phyloP scores from a whole-genome alignment of 2,888 invertebrate genomes.

The Agrochola macilenta region DNA sequence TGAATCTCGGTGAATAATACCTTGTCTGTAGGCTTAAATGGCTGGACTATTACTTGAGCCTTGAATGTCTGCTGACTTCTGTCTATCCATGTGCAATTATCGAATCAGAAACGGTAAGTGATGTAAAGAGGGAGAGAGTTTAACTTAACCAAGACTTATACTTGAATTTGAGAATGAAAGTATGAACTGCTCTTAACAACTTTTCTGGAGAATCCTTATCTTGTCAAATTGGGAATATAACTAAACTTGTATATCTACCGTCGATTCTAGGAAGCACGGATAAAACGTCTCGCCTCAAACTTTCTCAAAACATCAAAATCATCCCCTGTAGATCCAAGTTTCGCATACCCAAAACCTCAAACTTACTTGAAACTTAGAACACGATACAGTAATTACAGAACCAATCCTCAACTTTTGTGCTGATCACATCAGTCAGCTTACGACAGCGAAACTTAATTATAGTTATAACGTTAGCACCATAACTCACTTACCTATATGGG shows the following conservation, averaged over 20 bases:
- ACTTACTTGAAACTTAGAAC: slow-evolving; percentile 26
- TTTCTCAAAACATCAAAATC: slow-evolving; percentile 14
- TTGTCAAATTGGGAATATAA: not conserved
- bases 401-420: slow-evolving; percentile 35
- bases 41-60: too few species aligned
- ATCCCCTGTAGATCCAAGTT: slow-evolving; percentile 11
- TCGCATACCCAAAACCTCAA: slow-evolving; percentile 7
- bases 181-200: not conserved
- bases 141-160: too few species aligned
- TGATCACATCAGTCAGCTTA: slow-evolving; percentile 31
- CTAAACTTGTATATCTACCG: not conserved
- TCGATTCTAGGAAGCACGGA: not conserved
- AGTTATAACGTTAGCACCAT: slow-evolving; percentile 45
- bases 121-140: too few species aligned
- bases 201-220: not conserved
- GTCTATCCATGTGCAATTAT: too few species aligned
- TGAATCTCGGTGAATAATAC: too few species aligned
- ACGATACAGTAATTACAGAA: slow-evolving; percentile 35
- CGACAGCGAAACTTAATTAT: slow-evolving; percentile 41
- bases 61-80: too few species aligned
- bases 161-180: too few species aligned
- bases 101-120: too few species aligned
- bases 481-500: slow-evolving; percentile 60
- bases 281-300: slow-evolving; percentile 7
- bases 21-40: too few species aligned